Evolutionary conservation across 2,888 invertebrate genomes (phyloP).

Genomic region (Embidobia sp.): DNA sequence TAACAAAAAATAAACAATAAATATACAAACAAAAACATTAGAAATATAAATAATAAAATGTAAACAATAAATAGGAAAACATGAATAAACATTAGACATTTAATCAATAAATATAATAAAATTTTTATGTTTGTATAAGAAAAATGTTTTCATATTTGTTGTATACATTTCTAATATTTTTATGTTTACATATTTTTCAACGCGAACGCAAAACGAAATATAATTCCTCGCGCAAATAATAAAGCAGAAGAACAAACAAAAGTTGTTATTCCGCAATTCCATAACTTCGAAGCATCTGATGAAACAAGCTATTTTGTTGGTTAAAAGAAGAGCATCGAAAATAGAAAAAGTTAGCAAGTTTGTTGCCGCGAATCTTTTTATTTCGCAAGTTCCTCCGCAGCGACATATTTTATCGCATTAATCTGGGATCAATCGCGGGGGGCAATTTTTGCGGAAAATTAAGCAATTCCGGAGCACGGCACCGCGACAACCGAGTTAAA

Average conservation of each 20-base stretch:
- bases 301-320: slow-evolving; percentile 22
- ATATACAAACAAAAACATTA: too few relatives aligned
- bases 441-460: too few relatives aligned
- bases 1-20: too few relatives aligned
- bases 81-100: too few relatives aligned
- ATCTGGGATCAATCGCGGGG: slow-evolving; percentile 21
- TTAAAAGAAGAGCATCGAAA: slow-evolving; percentile 25
- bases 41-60: too few relatives aligned
- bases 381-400: not conserved
- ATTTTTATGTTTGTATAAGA: not conserved
- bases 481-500: too few relatives aligned
- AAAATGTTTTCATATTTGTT: too few relatives aligned
- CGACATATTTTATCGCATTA: slow-evolving; percentile 15
- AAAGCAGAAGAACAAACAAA: slow-evolving; percentile 31
- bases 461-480: too few relatives aligned
- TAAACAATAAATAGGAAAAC: too few relatives aligned
- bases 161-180: not conserved
- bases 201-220: slow-evolving; percentile 10
- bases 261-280: slow-evolving; percentile 33
- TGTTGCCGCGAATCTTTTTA: slow-evolving; percentile 12
- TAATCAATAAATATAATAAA: too few relatives aligned
- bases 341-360: slow-evolving; percentile 21
- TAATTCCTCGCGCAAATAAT: slow-evolving; percentile 36
- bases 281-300: slow-evolving; percentile 20
- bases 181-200: slow-evolving; percentile 1